Percentiles rank a stretch among this genome's conserved stretches.
Conservation (phyloP, 2,888 invertebrate genomes). For the Dryobota labecula region DNA sequence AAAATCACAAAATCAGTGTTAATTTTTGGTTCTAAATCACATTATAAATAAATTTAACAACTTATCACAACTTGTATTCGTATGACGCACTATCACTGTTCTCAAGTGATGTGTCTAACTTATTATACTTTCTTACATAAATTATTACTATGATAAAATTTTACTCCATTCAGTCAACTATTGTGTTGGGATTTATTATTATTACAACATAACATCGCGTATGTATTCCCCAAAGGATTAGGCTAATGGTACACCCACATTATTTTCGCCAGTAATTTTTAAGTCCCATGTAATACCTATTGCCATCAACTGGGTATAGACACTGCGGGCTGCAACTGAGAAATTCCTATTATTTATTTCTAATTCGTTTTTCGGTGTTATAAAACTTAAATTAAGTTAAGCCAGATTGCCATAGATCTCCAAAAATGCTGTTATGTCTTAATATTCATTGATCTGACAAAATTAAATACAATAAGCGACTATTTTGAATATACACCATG, state of each 20-base stretch:
- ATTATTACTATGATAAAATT: conserved; percentile 5
- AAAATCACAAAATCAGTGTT: conserved; percentile 45
- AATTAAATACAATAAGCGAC: background rate
- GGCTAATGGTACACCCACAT: background rate
- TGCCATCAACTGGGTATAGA: background rate
- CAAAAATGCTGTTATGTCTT: background rate
- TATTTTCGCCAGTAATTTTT: background rate
- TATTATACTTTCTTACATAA: conserved; percentile 12
- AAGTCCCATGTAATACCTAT: background rate
- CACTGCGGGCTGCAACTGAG: no score
- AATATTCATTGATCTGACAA: background rate
- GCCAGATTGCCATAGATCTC: background rate
- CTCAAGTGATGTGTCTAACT: conserved; percentile 6
- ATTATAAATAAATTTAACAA: conserved; percentile 47
- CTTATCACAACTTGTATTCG: conserved; percentile 51
- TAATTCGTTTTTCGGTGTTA: background rate
- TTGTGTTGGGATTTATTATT: background rate
- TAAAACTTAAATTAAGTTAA: background rate
- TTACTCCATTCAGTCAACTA: conserved; percentile 18
- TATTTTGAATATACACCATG: conserved; percentile 12
- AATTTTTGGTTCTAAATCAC: conserved; percentile 65
- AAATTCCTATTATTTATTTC: background rate
- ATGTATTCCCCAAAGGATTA: no score
- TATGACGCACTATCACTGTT: conserved; percentile 17
- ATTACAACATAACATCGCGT: background rate